Evolutionary conservation across 2,888 invertebrate species (phyloP).

Genomic region (Drosophila paranaensis): DNA sequence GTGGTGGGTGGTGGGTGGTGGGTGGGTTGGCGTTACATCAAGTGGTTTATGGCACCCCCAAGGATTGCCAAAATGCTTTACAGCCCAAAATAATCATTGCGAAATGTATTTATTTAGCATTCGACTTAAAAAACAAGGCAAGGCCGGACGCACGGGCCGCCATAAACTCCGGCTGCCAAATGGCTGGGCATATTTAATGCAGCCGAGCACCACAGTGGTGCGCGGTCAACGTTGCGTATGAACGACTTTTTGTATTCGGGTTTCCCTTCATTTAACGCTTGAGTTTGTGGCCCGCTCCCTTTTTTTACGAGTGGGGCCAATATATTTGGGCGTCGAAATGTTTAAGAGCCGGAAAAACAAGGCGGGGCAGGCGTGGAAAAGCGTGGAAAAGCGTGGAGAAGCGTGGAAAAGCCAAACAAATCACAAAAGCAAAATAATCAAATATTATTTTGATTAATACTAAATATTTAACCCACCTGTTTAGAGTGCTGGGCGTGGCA

Average conservation of each 20-base stretch:
- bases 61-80: slow-evolving; percentile 59
- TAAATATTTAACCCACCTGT: slow-evolving; percentile 44
- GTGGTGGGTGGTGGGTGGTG: too few relatives aligned
- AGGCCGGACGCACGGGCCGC: slow-evolving; percentile 20
- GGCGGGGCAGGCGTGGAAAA: slow-evolving; percentile 19
- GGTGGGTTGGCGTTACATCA: slow-evolving; percentile 28
- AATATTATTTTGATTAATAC: slow-evolving; percentile 10
- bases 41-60: slow-evolving; percentile 74
- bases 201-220: background rate
- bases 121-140: slow-evolving; percentile 27
- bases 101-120: slow-evolving; percentile 57
- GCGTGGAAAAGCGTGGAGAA: background rate
- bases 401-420: slow-evolving; percentile 29
- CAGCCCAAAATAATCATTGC: slow-evolving; percentile 67
- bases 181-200: slow-evolving; percentile 70
- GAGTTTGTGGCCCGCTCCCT: background rate
- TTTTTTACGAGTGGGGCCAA: slow-evolving; percentile 42
- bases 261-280: slow-evolving; percentile 24
- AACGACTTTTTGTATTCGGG: slow-evolving; percentile 48
- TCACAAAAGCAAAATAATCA: slow-evolving; percentile 31
- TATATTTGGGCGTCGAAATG: slow-evolving; percentile 11
- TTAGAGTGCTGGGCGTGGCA: slow-evolving; percentile 1
- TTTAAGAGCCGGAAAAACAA: background rate
- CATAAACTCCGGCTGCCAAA: slow-evolving; percentile 51
- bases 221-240: slow-evolving; percentile 59